Percentiles rank a stretch among this genome's conserved stretches.
Conservation (phyloP, 2,797 vertebrate genomes). For the Gallinago nigripennis region DNA sequence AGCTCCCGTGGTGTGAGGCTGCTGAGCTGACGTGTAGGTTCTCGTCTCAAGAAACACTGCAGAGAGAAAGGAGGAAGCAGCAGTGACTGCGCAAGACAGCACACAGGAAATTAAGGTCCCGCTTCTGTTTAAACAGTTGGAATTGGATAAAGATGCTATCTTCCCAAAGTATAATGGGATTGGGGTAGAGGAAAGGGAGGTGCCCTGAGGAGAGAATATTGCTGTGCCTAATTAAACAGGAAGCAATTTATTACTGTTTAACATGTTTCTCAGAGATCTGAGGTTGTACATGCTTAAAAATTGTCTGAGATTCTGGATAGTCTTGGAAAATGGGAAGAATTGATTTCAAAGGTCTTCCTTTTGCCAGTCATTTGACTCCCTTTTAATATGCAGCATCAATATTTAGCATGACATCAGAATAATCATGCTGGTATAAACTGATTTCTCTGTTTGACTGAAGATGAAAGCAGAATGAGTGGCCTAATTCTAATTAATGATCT, state of each 20-base stretch:
- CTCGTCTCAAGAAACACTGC: not conserved
- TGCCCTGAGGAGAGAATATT: not conserved
- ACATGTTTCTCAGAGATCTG: not conserved
- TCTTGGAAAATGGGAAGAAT: not conserved
- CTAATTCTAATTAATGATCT: not conserved
- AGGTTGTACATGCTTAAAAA: not conserved
- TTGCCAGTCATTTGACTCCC: not conserved
- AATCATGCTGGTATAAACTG: not conserved
- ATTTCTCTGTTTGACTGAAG: not conserved
- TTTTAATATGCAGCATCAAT: not conserved
- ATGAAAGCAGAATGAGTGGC: not conserved
- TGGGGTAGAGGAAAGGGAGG: not conserved
- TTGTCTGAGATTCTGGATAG: not conserved
- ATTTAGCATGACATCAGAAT: not conserved
- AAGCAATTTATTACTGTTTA: slow-evolving; percentile 8
- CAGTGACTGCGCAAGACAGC: not conserved
- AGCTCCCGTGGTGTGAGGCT: not conserved
- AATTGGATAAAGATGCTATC: not conserved
- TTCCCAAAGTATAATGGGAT: not conserved
- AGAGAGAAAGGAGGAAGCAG: not conserved
- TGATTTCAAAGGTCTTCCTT: not conserved
- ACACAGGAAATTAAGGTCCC: not conserved
- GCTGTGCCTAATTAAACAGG: slow-evolving; percentile 24
- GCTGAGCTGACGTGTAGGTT: accelerated
- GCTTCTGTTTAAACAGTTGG: not conserved